phyloP scores from a whole-genome alignment of 2,888 invertebrate species.

The Amblyteles armatorius region DNA sequence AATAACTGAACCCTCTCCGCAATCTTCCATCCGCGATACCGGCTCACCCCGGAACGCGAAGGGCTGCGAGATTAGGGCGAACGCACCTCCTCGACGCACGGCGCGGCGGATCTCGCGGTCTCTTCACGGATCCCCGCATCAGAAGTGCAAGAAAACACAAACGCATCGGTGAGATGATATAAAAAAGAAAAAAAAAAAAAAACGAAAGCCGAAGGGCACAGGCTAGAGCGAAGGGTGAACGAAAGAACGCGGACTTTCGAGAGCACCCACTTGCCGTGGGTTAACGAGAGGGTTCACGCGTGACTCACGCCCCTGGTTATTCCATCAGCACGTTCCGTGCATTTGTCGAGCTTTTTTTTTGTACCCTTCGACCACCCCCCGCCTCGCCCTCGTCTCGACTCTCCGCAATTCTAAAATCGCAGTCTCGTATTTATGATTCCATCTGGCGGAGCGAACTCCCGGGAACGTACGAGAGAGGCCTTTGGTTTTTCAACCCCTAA shows the following conservation, averaged over 20 bases:
- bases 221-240: conserved; percentile 39
- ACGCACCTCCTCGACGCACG: conserved; percentile 26
- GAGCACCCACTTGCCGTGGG: conserved; percentile 50
- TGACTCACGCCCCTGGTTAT: conserved; percentile 60
- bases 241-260: conserved; percentile 57
- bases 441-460: conserved; percentile 57
- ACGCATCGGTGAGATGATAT: conserved; percentile 29
- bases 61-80: conserved; percentile 49
- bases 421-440: conserved; percentile 67
- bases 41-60: conserved; percentile 18
- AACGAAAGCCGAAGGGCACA: neutral
- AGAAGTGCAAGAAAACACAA: conserved; percentile 26
- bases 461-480: conserved; percentile 19
- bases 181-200: conserved; percentile 19
- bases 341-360: conserved; percentile 59
- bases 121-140: conserved; percentile 43
- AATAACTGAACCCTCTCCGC: conserved; percentile 13
- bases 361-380: conserved; percentile 7
- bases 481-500: conserved; percentile 62
- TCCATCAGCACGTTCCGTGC: conserved; percentile 55
- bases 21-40: conserved; percentile 1
- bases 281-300: conserved; percentile 63
- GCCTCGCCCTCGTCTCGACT: neutral
- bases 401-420: conserved; percentile 62
- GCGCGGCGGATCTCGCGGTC: conserved; percentile 19